phyloP scores from a whole-genome alignment of 2,113 vertebrate species.

The Aythya baeri region DNA sequence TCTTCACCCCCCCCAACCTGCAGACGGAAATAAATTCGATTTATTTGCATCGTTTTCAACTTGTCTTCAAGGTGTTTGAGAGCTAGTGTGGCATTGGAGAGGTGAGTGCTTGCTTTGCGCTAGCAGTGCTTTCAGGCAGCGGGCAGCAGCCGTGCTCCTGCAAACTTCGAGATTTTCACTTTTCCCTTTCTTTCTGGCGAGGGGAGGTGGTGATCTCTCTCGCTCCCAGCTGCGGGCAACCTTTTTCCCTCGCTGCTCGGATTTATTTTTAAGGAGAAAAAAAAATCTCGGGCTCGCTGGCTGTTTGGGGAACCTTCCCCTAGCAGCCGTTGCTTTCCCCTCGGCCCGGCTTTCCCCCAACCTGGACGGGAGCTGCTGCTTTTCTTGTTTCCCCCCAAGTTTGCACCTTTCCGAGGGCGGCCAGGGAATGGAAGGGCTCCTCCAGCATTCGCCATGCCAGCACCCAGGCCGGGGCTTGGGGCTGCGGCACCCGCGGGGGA shows the following conservation, averaged over 20 bases:
- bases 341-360: not conserved
- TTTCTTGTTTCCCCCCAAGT: not conserved
- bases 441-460: not conserved
- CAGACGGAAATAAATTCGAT: constrained; percentile 68
- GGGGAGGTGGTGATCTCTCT: not conserved
- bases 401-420: not conserved
- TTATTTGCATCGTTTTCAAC: constrained; percentile 58
- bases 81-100: constrained; percentile 66
- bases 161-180: constrained; percentile 20
- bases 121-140: not conserved
- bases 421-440: not conserved
- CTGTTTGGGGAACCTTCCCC: not conserved
- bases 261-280: not conserved
- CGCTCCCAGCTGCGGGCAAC: not conserved
- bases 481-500: not conserved
- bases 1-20: constrained; percentile 26
- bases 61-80: constrained; percentile 59
- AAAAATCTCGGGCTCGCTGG: not conserved
- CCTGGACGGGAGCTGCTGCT: not conserved
- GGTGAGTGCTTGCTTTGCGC: constrained; percentile 68
- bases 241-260: not conserved
- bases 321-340: not conserved
- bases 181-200: not conserved
- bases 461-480: not conserved
- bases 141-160: not conserved